A percentile compares a stretch with the other conserved stretches of the same genome.
Evolutionary conservation across 2,113 vertebrate genomes (phyloP).

Genomic region (Antechinus flavipes): DNA sequence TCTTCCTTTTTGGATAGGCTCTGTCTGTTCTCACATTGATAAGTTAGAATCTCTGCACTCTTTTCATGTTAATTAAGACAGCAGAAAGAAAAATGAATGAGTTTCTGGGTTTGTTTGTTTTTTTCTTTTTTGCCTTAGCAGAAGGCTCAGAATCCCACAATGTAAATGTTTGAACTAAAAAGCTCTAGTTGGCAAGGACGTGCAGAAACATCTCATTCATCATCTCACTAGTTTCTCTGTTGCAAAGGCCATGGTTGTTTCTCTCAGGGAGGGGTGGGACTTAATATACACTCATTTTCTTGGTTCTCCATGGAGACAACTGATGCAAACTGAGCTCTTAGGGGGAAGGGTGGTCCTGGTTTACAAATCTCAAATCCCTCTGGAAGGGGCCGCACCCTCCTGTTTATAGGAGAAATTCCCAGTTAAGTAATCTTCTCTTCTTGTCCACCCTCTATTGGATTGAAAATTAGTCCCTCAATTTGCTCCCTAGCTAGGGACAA

Average conservation of each 20-base stretch:
- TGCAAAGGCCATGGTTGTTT: background rate
- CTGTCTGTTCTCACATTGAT: background rate
- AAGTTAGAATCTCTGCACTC: background rate
- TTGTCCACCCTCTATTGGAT: too few species aligned
- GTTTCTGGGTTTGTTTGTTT: background rate
- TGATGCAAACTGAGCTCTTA: too few species aligned
- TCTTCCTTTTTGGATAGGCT: background rate
- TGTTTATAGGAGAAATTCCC: too few species aligned
- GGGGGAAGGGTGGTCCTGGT: too few species aligned
- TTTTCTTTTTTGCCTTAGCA: background rate
- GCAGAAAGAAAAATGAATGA: background rate
- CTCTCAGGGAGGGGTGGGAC: background rate
- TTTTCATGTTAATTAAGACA: background rate
- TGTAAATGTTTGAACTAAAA: background rate
- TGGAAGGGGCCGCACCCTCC: too few species aligned
- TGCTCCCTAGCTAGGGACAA: too few species aligned
- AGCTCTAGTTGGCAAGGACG: background rate
- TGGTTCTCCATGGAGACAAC: background rate
- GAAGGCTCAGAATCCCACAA: background rate
- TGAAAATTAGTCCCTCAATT: too few species aligned
- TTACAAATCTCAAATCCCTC: too few species aligned
- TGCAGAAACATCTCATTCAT: background rate
- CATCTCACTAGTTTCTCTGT: background rate
- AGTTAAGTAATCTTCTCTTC: too few species aligned
- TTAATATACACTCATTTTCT: background rate